Base-by-base conservation (phyloP, 2,113 vertebrate genomes). In the Lagopus muta region DNA sequence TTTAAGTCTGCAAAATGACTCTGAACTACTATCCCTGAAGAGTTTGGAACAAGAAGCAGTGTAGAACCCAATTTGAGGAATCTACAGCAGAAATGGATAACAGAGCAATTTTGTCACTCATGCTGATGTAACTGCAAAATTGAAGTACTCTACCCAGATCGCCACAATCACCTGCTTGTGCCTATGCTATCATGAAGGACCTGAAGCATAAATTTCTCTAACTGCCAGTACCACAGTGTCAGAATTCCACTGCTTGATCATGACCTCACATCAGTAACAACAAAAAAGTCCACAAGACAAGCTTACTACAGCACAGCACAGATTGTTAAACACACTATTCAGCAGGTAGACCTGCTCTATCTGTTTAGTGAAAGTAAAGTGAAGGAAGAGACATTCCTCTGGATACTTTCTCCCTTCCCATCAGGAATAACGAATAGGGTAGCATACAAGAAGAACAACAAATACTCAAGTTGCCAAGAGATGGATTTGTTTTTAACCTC, bases 401-500 rank as follows among this genome's bases (percentile, higher is more conserved):
- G 34, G 69, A 62, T 70, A 50, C 3, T 84, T 48, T 82, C 25
- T 16, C 14, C 8, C 7, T 74, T 86, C 55, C 27, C 11, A 42
- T 42, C 48, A 87, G 48, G 61, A 79, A 36, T 16, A 58, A 69
- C 45, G 30, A 72, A 28, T 38, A 78, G 18, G 6, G 58, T 3
- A 57, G 12, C 27, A 66, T 15, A 36, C 8, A 32, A 1, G 3
- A 95, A 57, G 28, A 45, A 70, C 86, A 81, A 79, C 8, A 88
- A 90, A 75, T 15, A 90, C 38, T 47, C 45, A 42, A 15, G 73
- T 82, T 90, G 71, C 50, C 86, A 86, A 85, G 55, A 76, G 32
- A 12, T 45, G 89, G 38, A n/a, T 69, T 96, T 43, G 38, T 38
- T 92, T 95, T 86, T 64, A 94, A 90, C 83, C 45, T 73, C 34